Percentiles rank a stretch among this genome's conserved stretches.
These are phyloP conservation scores for Cervus canadensis DNA, from an alignment of 2,113 vertebrate genomes.

Conservation along the genomic window DNA sequence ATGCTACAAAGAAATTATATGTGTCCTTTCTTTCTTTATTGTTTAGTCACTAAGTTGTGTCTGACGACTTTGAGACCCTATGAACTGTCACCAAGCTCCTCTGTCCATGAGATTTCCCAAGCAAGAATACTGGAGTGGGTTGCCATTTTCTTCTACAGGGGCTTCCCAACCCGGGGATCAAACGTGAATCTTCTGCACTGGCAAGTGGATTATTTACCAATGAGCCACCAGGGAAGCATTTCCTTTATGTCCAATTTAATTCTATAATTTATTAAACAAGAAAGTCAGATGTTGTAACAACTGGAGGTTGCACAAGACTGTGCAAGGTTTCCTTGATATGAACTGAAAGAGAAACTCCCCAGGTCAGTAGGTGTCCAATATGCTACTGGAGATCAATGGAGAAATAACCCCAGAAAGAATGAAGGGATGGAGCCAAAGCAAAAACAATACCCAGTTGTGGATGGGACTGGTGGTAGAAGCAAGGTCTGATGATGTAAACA, in stretches of 20 bases:
- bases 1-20: neutral
- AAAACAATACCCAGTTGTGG: too few relatives aligned
- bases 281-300: neutral
- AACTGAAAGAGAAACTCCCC: neutral
- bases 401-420: too few relatives aligned
- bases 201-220: neutral
- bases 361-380: too few relatives aligned
- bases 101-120: neutral
- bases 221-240: neutral
- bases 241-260: neutral
- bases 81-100: neutral
- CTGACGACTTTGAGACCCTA: neutral
- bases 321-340: neutral
- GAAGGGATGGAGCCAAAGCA: too few relatives aligned
- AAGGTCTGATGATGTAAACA: too few relatives aligned
- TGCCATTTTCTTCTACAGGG: neutral
- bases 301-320: fast-evolving
- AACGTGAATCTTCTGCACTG: neutral
- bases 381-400: too few relatives aligned
- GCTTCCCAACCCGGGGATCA: neutral
- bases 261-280: neutral
- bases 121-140: neutral
- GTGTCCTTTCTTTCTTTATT: neutral
- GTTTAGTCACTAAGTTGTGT: neutral
- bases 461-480: too few relatives aligned